Percentiles rank a stretch among this genome's conserved stretches.
Conservation (phyloP, 2,113 vertebrate genomes). For the Glaucomys volans region DNA sequence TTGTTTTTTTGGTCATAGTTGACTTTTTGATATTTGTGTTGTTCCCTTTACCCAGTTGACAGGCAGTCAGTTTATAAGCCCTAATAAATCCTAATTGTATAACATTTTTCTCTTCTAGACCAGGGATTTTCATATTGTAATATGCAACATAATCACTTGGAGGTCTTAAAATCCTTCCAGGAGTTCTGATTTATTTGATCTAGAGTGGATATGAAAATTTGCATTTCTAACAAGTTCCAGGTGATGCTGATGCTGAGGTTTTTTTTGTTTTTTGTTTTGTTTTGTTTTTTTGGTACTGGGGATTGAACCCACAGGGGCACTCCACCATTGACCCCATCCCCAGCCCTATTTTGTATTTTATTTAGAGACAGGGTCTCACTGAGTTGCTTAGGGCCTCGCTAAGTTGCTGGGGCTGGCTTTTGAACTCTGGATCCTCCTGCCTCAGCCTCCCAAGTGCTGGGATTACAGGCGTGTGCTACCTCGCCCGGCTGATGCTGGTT, state of each 20-base stretch:
- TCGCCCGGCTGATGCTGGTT: not conserved
- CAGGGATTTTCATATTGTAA: not conserved
- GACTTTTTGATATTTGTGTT: not conserved
- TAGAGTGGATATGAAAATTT: not conserved
- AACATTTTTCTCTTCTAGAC: not conserved
- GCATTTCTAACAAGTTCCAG: not conserved
- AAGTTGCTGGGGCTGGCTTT: too few species aligned
- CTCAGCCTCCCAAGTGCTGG: too few species aligned
- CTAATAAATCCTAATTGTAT: not conserved
- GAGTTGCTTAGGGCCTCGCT: too few species aligned
- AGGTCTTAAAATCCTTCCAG: not conserved
- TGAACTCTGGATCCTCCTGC: too few species aligned
- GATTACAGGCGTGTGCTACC: too few species aligned
- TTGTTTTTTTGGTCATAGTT: not conserved
- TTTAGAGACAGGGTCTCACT: too few species aligned
- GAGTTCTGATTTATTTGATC: not conserved
- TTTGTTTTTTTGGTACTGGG: too few species aligned
- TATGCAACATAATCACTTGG: not conserved
- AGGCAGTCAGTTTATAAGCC: not conserved
- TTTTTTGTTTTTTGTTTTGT: too few species aligned
- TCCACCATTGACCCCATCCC: too few species aligned
- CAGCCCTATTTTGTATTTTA: too few species aligned
- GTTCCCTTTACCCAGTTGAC: not conserved
- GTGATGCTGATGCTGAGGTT: not conserved
- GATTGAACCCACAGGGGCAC: too few species aligned